Base-by-base conservation (phyloP, 1,140 invertebrate genomes). In the Galendromus occidentalis region DNA sequence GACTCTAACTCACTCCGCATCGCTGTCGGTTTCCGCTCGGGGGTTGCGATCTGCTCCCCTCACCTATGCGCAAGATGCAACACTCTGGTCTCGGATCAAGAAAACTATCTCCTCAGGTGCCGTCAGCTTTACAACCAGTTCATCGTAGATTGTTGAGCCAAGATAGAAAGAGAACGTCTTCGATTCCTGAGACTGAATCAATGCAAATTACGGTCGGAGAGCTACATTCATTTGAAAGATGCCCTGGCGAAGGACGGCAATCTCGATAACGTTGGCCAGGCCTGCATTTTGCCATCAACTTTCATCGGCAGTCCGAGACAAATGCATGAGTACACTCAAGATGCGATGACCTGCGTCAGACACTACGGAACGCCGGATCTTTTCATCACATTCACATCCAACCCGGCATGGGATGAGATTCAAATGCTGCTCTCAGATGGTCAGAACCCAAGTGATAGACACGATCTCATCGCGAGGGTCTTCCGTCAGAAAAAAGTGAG, bases 371-470 rank as follows among this genome's bases (percentile, higher is more conserved):
- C 68, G 30, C 76, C 77, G 20, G 72, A 73, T 65, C 64, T 78
- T 1, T 79, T 79, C 65, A 72, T 78, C n/a, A 79, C 78, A 7
- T 70, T 78, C 33, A 79, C 77, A 33, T 74, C 68, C 68, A 82
- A 77, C 75, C 76, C 70, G 69, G 76, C 69, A 63, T 82, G 79
- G 79, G 29, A 30, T 1, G 75, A 80, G 64, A 79, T 80, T 41
- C 29, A n/a, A 45, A 51, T 70, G 64, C 64, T 71, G 45, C 63
- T 79, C 6, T 12, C 68, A 12, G 44, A 64, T 20, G 55, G 69
- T 9, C 71, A 78, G 71, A 68, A 20, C 25, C 25, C 69, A 7
- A 18, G 68, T 7, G 70, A 76, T 68, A 20, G 74, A 22, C 74
- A 71, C 42, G 76, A 79, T 69, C 42, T 79, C 12, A 65, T 74